Base-by-base conservation (phyloP, 2,888 invertebrate genomes). In the Peribatodes rhomboidaria region DNA sequence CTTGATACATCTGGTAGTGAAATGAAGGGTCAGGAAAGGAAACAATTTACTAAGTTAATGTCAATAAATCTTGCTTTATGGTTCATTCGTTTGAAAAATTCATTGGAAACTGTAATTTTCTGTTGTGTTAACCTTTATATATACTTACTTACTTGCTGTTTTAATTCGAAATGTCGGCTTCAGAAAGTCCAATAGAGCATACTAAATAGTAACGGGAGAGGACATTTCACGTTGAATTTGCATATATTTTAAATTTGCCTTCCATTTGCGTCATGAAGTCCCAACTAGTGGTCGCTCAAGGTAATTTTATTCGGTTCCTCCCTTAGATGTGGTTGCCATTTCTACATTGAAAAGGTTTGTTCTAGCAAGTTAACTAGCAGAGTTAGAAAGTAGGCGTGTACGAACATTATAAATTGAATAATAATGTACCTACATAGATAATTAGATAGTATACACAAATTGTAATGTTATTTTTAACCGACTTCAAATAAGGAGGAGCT, bases 171-270 rank as follows among this genome's bases (percentile, higher is more conserved):
- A 64, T 64, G 55, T 47, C 56, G 59, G 58, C 57, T 55, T 56
- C 55, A 61, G 18, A 60, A 55, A 20, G 61, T 52, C 52, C 42
- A 67, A 41, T 49, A 10, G 53, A 63, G 20, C 33, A 49, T 42
- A 31, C 33, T 31, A 27, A 47, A 10, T 41, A 22, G 33, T 16
- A 14, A 20, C 10, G 9, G 16, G 39, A 60, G 57, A 68, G 62
- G 64, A 67, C 72, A 68, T 55, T 73, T 70, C 71, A 74, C 68
- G 71, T 64, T 68, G 65, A 75, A 80, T 82, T 82, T 79, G 73
- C 82, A 79, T 82, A 75, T 66, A 79, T 82, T 81, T 77, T 65
- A 75, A 76, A 80, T 75, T 74, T 72, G 46, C 73, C 70, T 44
- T 59, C 69, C 68, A 65, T 64, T 72, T 57, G 69, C 65, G 50